Base-by-base conservation (phyloP, 2,888 invertebrate genomes). In the Acanthosoma haemorrhoidale region DNA sequence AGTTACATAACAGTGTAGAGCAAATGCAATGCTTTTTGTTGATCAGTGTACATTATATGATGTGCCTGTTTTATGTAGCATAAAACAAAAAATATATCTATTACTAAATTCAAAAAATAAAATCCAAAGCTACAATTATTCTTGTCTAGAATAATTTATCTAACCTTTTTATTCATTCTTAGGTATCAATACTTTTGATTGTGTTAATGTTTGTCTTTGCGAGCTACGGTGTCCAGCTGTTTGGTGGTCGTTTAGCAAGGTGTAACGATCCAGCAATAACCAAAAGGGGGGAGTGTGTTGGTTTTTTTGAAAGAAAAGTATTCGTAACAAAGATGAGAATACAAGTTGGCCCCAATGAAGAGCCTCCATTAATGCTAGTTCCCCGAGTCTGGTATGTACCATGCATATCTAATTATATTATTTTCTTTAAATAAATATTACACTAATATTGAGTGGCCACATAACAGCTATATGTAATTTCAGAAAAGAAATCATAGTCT, bases 141-240 rank as follows among this genome's bases (percentile, higher is more conserved):
- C 13, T 51, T n/a, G 31, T 32, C 11, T 32, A 21, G 18, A 32
- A 36, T 36, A 36, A 36, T 9, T 36, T 36, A 36, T 9, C 11
- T 36, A 36, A 9, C 11, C 36, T 36, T 36, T 9, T 36, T 9
- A 13, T 41, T 41, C 43, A 18, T 21, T 18, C 11, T 11, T 80
- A 92, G 91, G 92, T 94, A 83, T 98, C 98, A 0, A 96, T 97
- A 0, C 83, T 99, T 67, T 83, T 99, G 74, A 96, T 99, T 75
- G 87, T 99, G 34, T 84, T 99, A 75, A 97, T 99, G 94, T 99
- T 99, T 81, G 94, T 99, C 29, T 99, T 99, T 81, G 99, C 99
- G 60, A 96, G 95, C 78, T 99, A 97, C 78, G 99, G 99, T 0
- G 97, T 99, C 0, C 99, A 99, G 79, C 83, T 98, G 66, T 97